Conservation (phyloP, 92 coral and sea anemone genomes). For the Zoanthus sociatus region DNA sequence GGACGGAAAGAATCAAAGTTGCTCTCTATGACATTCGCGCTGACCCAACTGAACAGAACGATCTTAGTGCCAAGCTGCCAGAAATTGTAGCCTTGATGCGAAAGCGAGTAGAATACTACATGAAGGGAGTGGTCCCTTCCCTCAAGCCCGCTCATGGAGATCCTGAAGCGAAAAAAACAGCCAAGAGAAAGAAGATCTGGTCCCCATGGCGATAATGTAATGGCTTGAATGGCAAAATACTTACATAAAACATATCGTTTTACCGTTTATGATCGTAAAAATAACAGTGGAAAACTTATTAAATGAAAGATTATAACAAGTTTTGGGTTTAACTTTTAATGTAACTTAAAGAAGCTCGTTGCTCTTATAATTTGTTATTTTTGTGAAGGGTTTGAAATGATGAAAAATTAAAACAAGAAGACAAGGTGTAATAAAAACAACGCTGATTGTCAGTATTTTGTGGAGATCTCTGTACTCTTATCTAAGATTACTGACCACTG, state of each 20-base stretch:
- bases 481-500: no score
- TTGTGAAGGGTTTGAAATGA: no score
- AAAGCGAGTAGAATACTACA: not conserved
- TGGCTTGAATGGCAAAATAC: not conserved
- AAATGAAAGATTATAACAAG: no score
- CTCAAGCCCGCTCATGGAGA: constrained; percentile 13
- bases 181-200: not conserved
- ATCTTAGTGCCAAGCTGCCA: constrained; percentile 7
- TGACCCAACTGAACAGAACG: constrained; percentile 11
- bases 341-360: no score
- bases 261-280: not conserved
- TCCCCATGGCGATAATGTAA: not conserved
- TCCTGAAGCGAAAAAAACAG: constrained; percentile 9
- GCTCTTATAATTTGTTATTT: no score
- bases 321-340: no score
- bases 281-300: not conserved
- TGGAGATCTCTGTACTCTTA: no score
- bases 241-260: not conserved
- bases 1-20: not conserved
- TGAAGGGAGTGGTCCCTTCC: not conserved
- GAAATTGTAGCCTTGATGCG: not conserved
- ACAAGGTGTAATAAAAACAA: no score
- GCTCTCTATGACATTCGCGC: not conserved
- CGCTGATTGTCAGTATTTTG: no score
- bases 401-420: no score